Percentiles rank a stretch among this genome's conserved stretches.
phyloP scores from a whole-genome alignment of 2,113 vertebrate species.

The Crotalus tigris region DNA sequence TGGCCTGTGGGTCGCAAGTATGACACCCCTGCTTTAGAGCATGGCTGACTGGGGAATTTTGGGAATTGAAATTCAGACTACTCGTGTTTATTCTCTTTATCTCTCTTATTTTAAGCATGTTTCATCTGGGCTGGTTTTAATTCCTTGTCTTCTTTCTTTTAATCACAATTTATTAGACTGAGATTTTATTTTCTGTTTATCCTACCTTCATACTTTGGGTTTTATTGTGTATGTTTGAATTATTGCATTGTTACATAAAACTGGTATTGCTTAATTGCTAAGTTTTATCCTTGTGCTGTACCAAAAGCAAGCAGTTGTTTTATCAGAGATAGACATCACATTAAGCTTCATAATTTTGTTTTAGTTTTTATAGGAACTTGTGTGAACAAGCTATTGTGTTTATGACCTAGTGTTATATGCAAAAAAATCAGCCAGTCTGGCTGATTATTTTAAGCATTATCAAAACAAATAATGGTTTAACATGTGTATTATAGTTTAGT shows the following conservation, averaged over 20 bases:
- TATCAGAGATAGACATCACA: background rate
- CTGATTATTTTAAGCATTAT: background rate
- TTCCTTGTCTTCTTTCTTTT: background rate
- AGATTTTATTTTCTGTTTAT: background rate
- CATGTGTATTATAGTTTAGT: background rate
- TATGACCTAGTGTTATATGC: background rate
- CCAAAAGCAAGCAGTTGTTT: background rate
- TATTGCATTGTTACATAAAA: background rate
- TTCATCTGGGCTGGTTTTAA: background rate
- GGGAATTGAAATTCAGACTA: background rate
- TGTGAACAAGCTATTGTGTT: background rate
- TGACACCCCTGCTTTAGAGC: too few species aligned
- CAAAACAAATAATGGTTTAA: background rate
- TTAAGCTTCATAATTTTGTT: background rate
- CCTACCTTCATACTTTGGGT: background rate
- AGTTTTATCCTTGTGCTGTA: background rate
- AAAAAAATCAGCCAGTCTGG: background rate
- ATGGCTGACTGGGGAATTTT: background rate
- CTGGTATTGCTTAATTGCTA: background rate
- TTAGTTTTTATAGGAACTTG: background rate
- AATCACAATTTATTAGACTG: background rate
- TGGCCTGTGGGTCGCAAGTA: too few species aligned
- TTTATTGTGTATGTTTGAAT: background rate
- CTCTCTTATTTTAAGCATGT: background rate
- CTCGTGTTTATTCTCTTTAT: background rate